These are phyloP conservation scores for Xyrauchen texanus DNA, from an alignment of 2,113 vertebrate genomes.

Conservation along the genomic window DNA sequence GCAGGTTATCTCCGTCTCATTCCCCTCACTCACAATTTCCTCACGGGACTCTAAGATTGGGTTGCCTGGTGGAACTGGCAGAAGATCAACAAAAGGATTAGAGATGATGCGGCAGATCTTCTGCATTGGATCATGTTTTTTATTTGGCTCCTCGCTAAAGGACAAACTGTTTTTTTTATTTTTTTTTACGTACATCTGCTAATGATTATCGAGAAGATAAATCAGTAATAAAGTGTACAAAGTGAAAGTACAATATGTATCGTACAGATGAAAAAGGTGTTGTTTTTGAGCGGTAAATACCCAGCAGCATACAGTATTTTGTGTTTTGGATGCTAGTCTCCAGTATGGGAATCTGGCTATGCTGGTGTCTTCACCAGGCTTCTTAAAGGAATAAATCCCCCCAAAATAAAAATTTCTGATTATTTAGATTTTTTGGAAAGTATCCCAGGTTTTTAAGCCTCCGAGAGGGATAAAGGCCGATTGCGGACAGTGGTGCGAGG, in stretches of 20 bases:
- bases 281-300: background rate
- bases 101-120: slow-evolving; percentile 33
- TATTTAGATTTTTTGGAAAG: too few relatives aligned
- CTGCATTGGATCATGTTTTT: slow-evolving; percentile 38
- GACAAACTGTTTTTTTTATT: slow-evolving; percentile 42
- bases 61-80: slow-evolving; percentile 89
- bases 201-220: background rate
- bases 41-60: slow-evolving; percentile 92
- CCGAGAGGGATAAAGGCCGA: too few relatives aligned
- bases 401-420: too few relatives aligned
- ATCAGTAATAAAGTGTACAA: background rate
- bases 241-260: background rate
- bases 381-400: too few relatives aligned
- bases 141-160: slow-evolving; percentile 27
- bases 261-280: background rate
- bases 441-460: too few relatives aligned
- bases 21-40: slow-evolving; percentile 88
- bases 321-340: too few relatives aligned
- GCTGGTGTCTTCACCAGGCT: too few relatives aligned
- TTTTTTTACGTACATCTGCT: slow-evolving; percentile 15
- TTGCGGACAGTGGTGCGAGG: too few relatives aligned
- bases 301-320: background rate
- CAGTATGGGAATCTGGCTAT: too few relatives aligned
- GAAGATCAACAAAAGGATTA: slow-evolving; percentile 45
- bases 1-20: slow-evolving; percentile 97